phyloP scores from a whole-genome alignment of 2,113 vertebrate species.

The Vidua macroura region DNA sequence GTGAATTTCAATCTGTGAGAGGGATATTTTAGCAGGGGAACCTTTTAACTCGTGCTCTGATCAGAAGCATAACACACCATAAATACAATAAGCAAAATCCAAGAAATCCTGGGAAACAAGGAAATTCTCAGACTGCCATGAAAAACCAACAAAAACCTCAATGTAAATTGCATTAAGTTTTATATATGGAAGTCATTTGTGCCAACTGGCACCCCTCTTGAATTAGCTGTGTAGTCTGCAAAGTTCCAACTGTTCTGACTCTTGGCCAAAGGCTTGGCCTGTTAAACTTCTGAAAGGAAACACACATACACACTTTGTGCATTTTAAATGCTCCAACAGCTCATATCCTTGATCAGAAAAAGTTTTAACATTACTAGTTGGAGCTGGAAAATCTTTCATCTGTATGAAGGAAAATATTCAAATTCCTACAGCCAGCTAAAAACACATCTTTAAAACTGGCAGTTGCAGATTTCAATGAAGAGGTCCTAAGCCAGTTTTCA shows the following conservation, averaged over 20 bases:
- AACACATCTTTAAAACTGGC: neutral
- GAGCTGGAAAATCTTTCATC: slow-evolving; percentile 37
- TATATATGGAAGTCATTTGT: neutral
- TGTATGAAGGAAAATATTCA: neutral
- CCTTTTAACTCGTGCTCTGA: neutral
- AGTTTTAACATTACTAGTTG: slow-evolving; percentile 2
- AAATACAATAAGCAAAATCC: neutral
- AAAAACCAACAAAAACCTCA: neutral
- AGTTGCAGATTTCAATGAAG: neutral
- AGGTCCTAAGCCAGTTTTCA: neutral
- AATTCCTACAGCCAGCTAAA: slow-evolving; percentile 7
- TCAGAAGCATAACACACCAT: neutral
- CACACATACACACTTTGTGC: neutral
- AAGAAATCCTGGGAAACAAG: neutral
- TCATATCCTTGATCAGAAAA: slow-evolving; percentile 30
- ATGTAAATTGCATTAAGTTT: neutral
- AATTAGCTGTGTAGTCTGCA: slow-evolving; percentile 26
- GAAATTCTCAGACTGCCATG: slow-evolving; percentile 14
- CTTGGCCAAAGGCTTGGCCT: slow-evolving; percentile 8
- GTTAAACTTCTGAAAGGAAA: slow-evolving; percentile 61
- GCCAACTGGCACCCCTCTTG: slow-evolving; percentile 37
- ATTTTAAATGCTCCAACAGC: slow-evolving; percentile 47
- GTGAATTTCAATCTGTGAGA: neutral
- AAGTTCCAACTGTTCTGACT: slow-evolving; percentile 49
- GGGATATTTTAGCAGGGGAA: neutral